A percentile compares a stretch with the other conserved stretches of the same genome.
phyloP scores from a whole-genome alignment of 2,888 invertebrate genomes.

The Exephanes ischioxanthus region DNA sequence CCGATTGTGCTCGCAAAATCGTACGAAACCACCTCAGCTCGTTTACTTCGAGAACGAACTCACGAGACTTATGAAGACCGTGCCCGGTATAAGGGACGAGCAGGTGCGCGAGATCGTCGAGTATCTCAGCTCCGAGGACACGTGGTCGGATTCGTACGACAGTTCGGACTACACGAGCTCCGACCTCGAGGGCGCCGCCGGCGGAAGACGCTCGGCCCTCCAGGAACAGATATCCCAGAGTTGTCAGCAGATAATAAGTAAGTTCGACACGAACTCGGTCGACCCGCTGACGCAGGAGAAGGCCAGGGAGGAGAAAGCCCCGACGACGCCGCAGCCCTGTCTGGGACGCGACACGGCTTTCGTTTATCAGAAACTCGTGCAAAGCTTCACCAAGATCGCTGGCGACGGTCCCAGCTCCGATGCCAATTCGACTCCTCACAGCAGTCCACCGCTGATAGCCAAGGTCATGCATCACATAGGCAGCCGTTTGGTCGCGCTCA shows the following conservation, averaged over 20 bases:
- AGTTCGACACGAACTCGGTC: constrained; percentile 88
- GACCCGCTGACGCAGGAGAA: constrained; percentile 86
- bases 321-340: constrained; percentile 84
- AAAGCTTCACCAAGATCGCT: constrained; percentile 93
- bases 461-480: constrained; percentile 98
- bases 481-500: constrained; percentile 93
- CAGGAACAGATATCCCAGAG: constrained; percentile 95
- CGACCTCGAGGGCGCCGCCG: constrained; percentile 90
- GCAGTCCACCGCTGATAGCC: constrained; percentile 94
- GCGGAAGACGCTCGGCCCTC: constrained; percentile 89
- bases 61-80: constrained; percentile 96
- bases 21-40: constrained; percentile 93
- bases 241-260: constrained; percentile 94
- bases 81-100: constrained; percentile 95
- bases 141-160: constrained; percentile 97
- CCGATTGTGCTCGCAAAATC: constrained; percentile 84
- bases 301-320: constrained; percentile 75
- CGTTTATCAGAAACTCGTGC: constrained; percentile 94
- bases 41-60: constrained; percentile 96
- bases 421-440: constrained; percentile 86
- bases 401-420: constrained; percentile 86
- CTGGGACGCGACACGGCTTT: constrained; percentile 91
- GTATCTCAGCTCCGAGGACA: constrained; percentile 96
- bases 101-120: constrained; percentile 97
- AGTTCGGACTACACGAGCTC: constrained; percentile 97